Percentiles rank a stretch among this genome's conserved stretches.
These are phyloP conservation scores for Scrobipalpa costella DNA, from an alignment of 2,888 invertebrate species.

Conservation along the genomic window DNA sequence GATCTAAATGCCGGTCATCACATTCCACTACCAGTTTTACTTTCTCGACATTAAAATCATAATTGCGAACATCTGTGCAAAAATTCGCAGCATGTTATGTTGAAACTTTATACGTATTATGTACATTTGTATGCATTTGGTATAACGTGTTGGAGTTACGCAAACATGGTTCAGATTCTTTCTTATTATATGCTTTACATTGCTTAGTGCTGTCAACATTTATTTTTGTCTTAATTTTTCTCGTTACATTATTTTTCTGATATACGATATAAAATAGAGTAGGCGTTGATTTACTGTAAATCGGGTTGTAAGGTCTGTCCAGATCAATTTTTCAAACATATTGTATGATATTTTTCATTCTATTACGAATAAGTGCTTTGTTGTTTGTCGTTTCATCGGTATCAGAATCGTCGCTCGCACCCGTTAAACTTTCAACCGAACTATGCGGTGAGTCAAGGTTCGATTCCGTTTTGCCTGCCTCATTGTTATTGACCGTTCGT, in stretches of 20 bases:
- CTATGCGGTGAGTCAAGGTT: conserved; percentile 43
- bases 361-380: background rate
- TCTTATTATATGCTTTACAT: background rate
- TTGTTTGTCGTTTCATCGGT: background rate
- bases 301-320: background rate
- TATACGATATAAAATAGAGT: background rate
- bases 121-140: conserved; percentile 35
- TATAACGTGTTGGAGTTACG: conserved; percentile 37
- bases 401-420: conserved; percentile 3
- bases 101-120: conserved; percentile 24
- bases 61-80: conserved; percentile 21
- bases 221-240: background rate
- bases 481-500: conserved; percentile 28
- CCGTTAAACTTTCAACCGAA: conserved; percentile 46
- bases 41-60: conserved; percentile 18
- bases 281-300: conserved; percentile 1
- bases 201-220: background rate
- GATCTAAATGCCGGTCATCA: conserved; percentile 21
- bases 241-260: background rate
- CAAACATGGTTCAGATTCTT: conserved; percentile 34
- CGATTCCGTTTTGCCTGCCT: conserved; percentile 16
- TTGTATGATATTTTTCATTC: background rate
- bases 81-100: conserved; percentile 25
- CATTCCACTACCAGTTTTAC: conserved; percentile 24
- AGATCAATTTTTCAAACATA: background rate